phyloP scores from a whole-genome alignment of 2,797 vertebrate genomes.

The Sardinella longiceps region DNA sequence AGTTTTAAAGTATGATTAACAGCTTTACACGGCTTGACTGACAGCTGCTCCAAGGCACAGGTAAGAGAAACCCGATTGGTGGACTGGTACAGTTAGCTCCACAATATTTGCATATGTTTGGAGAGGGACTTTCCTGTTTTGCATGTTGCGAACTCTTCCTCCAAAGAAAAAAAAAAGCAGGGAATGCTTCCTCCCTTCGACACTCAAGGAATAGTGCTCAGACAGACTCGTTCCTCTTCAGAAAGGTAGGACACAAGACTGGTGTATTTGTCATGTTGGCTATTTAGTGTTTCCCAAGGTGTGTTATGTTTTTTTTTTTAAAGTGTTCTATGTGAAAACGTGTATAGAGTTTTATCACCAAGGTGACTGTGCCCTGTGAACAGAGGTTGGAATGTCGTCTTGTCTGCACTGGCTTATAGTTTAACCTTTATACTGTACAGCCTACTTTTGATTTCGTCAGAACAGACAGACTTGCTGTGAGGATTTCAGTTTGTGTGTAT shows the following conservation, averaged over 20 bases:
- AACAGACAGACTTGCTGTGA: background rate
- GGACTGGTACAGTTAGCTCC: background rate
- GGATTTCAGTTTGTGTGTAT: background rate
- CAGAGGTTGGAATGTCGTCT: background rate
- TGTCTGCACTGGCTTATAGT: background rate
- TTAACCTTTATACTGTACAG: background rate
- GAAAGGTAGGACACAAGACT: constrained; percentile 1
- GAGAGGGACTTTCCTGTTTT: constrained; percentile 51
- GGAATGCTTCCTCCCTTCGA: constrained; percentile 62
- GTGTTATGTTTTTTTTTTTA: background rate
- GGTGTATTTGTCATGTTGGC: background rate
- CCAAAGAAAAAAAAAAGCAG: constrained; percentile 20
- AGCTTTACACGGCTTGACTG: background rate
- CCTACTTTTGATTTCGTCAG: background rate
- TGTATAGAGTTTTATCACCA: background rate
- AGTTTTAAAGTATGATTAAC: background rate
- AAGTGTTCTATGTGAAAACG: background rate
- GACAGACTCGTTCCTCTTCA: background rate
- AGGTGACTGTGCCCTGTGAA: background rate
- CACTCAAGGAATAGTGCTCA: background rate
- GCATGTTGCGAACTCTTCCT: constrained; percentile 35
- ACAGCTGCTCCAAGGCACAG: background rate
- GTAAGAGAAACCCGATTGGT: constrained; percentile 46
- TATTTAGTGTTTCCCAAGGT: background rate
- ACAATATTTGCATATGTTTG: constrained; percentile 63